Conservation (phyloP, 2,797 vertebrate genomes). For the Platyrinchus mystaceus region DNA sequence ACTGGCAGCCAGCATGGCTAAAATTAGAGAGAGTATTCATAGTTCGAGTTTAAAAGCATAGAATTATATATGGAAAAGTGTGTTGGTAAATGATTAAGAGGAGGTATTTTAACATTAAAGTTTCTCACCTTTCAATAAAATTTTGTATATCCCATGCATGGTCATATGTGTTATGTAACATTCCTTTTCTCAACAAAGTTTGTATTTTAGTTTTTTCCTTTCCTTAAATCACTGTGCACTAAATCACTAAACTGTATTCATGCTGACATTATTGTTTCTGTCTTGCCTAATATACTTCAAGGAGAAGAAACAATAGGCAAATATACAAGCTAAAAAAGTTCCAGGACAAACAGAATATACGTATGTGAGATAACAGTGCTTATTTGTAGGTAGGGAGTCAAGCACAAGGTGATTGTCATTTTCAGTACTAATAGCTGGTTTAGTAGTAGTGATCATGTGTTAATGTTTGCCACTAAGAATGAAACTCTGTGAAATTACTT, state of each 20-base stretch:
- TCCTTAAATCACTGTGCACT: not conserved
- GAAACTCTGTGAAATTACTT: not conserved
- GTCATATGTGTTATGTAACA: not conserved
- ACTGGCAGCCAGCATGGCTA: not conserved
- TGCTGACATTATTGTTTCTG: slow-evolving; percentile 12
- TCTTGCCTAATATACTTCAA: not conserved
- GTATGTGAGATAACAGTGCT: not conserved
- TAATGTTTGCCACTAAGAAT: not conserved
- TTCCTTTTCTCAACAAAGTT: not conserved
- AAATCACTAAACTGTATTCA: not conserved
- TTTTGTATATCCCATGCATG: not conserved
- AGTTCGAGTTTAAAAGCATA: not conserved
- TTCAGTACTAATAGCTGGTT: not conserved
- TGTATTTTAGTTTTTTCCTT: not conserved
- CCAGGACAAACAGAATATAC: not conserved
- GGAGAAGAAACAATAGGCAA: not conserved
- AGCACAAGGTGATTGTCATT: not conserved
- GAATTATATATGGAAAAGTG: not conserved
- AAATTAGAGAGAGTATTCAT: not conserved
- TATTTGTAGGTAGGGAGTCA: not conserved
- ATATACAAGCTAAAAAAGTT: not conserved
- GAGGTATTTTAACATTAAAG: not conserved
- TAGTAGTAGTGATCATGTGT: not conserved
- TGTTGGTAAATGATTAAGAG: not conserved
- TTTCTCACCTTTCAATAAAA: not conserved